phyloP scores from a whole-genome alignment of 2,113 vertebrate genomes.

The Barbus barbus region DNA sequence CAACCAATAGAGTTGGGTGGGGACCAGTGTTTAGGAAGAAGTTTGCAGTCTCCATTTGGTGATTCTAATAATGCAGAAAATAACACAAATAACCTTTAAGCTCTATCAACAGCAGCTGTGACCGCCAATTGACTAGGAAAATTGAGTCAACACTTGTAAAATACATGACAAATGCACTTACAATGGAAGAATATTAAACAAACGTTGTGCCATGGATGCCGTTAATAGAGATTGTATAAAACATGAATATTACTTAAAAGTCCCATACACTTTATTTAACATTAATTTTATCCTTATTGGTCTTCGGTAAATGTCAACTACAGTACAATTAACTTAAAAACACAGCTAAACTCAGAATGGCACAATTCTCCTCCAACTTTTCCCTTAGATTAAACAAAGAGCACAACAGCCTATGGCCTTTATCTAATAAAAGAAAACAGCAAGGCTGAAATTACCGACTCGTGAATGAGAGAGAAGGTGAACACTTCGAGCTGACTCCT shows the following conservation, averaged over 20 bases:
- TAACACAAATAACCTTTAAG: not conserved
- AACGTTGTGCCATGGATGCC: not conserved
- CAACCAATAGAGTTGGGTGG: no score
- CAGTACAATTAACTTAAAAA: not conserved
- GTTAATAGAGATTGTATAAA: no score
- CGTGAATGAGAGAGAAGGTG: constrained; percentile 39
- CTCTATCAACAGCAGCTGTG: not conserved
- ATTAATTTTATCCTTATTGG: not conserved
- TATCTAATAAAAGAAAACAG: constrained; percentile 59
- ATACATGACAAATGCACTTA: not conserved
- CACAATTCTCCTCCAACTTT: not conserved
- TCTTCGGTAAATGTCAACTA: not conserved
- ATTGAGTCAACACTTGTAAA: not conserved
- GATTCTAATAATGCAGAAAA: not conserved
- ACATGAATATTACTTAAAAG: no score
- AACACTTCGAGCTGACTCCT: constrained; percentile 27
- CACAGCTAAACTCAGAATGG: not conserved
- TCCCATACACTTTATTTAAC: no score
- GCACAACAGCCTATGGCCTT: constrained; percentile 49
- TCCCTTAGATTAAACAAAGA: constrained; percentile 28
- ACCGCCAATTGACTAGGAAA: not conserved
- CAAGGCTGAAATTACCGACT: constrained; percentile 39
- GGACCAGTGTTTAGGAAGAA: not conserved
- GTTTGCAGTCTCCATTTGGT: not conserved
- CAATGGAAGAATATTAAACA: not conserved